Base-by-base conservation (phyloP, 2,113 vertebrate species). In the Odontesthes bonariensis region DNA sequence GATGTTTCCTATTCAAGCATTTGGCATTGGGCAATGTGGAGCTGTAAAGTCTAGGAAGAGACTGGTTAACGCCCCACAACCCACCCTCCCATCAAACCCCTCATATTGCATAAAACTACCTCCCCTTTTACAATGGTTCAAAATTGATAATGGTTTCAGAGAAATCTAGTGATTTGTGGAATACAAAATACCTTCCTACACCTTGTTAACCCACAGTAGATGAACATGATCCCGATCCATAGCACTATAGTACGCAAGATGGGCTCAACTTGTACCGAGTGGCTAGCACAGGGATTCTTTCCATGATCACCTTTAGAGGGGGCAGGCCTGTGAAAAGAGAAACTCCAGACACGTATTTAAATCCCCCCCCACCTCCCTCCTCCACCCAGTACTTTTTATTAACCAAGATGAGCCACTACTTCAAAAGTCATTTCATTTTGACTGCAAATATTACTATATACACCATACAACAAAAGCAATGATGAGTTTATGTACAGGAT, bases 21-120 rank as follows among this genome's bases (percentile, higher is more conserved):
- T 89, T 86, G 85, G 10, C 16, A 73, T 52, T 75, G 82, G 78
- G 75, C 58, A 89, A 85, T 85, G 69, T 51, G 56, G 89, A 92
- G 93, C 94, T 95, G 94, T 88, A 75, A 92, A 94, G 78, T 93
- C 93, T 95, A 90, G 92, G 89, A 90, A 94, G 76, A 95, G 70
- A 94, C 88, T 76, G 74, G 89, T 95, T 95, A 94, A 93, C 79
- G 57, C 55, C 84, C 89, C 89, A 78, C 77, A 86, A 9, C 89
- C 79, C 79, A 47, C 82, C 75, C 86, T n/a, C 86, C 74, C 79
- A 58, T 63, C 27, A 75, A 19, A 23, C 53, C 71, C 77, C 75
- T 44, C 59, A 63, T 8, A 62, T 23, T 69, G 16, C 53, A 82
- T 47, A 12, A 69, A 88, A 54, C 46, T 10, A 64, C 86, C 53